phyloP scores from a whole-genome alignment of 2,113 vertebrate species.

The Porphyrio hochstetteri region DNA sequence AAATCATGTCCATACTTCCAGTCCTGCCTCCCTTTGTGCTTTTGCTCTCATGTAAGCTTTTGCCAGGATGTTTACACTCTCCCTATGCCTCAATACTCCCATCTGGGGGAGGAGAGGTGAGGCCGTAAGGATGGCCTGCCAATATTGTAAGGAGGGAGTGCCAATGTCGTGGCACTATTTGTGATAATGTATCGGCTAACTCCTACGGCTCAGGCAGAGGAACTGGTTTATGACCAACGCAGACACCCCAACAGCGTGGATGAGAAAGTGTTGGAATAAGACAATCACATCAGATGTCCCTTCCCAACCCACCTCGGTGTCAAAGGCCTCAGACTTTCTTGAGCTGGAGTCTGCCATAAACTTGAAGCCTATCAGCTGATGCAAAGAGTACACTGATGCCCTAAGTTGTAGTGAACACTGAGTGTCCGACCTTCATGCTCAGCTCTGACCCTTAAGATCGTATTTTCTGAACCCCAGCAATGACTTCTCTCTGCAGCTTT shows the following conservation, averaged over 20 bases:
- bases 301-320: background rate
- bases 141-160: background rate
- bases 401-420: background rate
- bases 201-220: background rate
- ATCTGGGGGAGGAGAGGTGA: slow-evolving; percentile 12
- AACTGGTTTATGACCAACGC: background rate
- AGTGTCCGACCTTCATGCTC: fast-evolving
- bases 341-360: background rate
- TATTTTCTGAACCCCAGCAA: background rate
- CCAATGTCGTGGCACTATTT: background rate
- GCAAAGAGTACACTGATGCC: fast-evolving
- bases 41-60: background rate
- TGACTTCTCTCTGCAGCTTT: background rate
- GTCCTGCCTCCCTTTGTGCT: background rate
- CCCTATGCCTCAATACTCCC: background rate
- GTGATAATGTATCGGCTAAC: background rate
- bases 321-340: background rate
- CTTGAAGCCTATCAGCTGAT: background rate
- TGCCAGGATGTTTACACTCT: background rate
- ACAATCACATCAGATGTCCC: background rate
- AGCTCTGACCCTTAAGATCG: background rate
- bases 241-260: background rate
- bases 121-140: background rate
- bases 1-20: background rate
- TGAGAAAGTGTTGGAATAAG: fast-evolving